Evolutionary conservation across 1,140 invertebrate genomes (phyloP).

Genomic region (Neotoxoptera formosana): DNA sequence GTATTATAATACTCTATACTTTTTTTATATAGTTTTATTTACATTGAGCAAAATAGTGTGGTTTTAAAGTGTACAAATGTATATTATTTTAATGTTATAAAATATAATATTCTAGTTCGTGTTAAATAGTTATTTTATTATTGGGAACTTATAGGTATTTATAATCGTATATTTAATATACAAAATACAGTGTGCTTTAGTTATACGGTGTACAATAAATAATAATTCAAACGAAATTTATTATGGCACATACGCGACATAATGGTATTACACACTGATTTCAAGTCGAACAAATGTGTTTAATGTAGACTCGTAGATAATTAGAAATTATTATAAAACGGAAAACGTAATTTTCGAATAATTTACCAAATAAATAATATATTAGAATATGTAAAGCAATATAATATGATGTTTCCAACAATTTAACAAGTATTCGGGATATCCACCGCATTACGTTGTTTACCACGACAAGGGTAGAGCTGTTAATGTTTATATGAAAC

Average conservation of each 20-base stretch:
- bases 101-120: background rate
- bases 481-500: constrained; percentile 18
- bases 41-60: background rate
- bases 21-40: background rate
- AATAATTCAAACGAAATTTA: background rate
- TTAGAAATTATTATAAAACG: background rate
- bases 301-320: background rate
- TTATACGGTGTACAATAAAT: background rate
- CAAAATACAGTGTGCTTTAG: background rate
- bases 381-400: background rate
- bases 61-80: background rate
- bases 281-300: background rate
- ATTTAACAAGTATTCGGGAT: constrained; percentile 39
- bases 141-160: background rate
- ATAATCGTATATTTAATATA: background rate
- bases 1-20: background rate
- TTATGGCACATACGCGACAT: background rate
- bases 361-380: constrained; percentile 29
- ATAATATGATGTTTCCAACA: constrained; percentile 24
- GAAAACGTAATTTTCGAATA: background rate
- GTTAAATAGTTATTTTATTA: background rate
- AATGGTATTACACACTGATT: background rate
- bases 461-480: background rate
- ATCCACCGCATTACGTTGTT: background rate
- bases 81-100: background rate